Percentiles rank a stretch among this genome's conserved stretches.
Conservation (phyloP, 2,797 vertebrate genomes). For the Euphonia xanthogaster region DNA sequence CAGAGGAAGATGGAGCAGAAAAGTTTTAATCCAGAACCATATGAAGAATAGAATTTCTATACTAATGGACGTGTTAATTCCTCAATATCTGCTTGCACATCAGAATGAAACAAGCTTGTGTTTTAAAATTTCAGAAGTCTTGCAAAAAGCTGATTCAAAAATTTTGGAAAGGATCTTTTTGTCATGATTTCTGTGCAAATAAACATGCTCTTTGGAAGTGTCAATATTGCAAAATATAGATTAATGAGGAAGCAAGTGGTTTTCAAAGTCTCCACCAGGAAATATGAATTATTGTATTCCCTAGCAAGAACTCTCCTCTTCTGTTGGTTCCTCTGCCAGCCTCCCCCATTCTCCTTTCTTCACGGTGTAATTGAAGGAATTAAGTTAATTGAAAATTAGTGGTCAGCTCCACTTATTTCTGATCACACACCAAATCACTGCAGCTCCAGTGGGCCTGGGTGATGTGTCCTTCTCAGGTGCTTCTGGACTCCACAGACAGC, state of each 20-base stretch:
- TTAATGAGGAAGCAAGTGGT: neutral
- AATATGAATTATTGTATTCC: neutral
- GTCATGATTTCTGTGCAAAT: neutral
- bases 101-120: neutral
- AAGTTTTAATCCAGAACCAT: neutral
- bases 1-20: neutral
- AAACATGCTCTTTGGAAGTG: neutral
- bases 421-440: neutral
- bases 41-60: neutral
- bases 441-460: neutral
- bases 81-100: neutral
- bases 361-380: neutral
- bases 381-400: neutral
- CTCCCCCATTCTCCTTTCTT: neutral
- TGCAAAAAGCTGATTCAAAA: neutral
- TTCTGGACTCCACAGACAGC: neutral
- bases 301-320: neutral
- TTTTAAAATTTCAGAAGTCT: neutral
- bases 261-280: neutral
- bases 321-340: neutral
- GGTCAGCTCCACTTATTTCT: neutral
- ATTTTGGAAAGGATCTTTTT: neutral
- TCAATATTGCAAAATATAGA: neutral
- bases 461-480: rapidly evolving
- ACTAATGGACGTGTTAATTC: neutral